Evolutionary conservation across 2,797 vertebrate genomes (phyloP), one percentile per base, ranked within the genome.

Genomic region (Moxostoma hubbsi): DNA sequence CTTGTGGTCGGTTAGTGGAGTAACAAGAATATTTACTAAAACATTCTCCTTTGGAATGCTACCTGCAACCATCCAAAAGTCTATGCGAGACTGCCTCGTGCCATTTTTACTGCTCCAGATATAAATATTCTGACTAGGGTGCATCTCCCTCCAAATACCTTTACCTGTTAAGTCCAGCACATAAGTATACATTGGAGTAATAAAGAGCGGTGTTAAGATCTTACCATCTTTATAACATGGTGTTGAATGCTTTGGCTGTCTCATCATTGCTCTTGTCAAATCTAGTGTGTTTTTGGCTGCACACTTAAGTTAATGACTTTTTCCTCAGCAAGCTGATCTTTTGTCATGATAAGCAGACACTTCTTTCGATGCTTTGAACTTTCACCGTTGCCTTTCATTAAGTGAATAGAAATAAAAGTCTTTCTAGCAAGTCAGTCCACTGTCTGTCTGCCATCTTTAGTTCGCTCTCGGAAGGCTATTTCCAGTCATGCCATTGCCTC

Each of bases 351-450:
- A 68, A 57, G 43, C 45, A 59, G 53, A 12, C 63, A 5, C 43
- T 51, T 71, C 10, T 62, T 80, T n/a, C 7, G 24, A 12, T 12
- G 11, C 67, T 61, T 68, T 18, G 36, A 72, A 24, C 89, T 89
- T 85, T 87, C 89, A 87, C 84, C 24, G 78, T 86, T 87, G 89
- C 89, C 85, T 90, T 89, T 89, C 64, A 74, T 82, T 83, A 79
- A 82, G 64, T 68, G 84, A 91, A 86, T 36, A 36, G 36, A 36
- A 36, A 36, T 36, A 36, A 36, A 36, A 36, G 36, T 36, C 36
- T 36, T 36, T 36, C 36, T 36, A 36, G 36, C 36, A 36, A 36
- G 36, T 36, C 36, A 36, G 36, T 36, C 36, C 36, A 36, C 36
- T 36, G 36, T 36, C 36, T 36, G 36, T 36, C 4, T 4, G 36